Evolutionary conservation across 2,888 invertebrate species (phyloP), one percentile per base, ranked within the genome.

Genomic region (Apocheima hispidaria): DNA sequence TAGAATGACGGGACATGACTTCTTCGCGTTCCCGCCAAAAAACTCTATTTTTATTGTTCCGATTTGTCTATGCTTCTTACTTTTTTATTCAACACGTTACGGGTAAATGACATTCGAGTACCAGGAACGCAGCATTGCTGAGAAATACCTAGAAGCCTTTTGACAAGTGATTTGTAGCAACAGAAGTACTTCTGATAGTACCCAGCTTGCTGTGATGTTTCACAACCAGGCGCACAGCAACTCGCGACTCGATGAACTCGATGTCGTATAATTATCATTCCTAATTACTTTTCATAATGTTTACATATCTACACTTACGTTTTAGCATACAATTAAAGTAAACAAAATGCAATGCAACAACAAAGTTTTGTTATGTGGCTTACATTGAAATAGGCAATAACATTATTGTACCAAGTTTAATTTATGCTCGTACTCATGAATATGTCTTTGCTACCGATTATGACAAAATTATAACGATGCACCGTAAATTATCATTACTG

Each of bases 21-120:
- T n/a, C n/a, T n/a, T n/a, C n/a, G n/a, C n/a, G n/a, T n/a, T n/a
- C n/a, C n/a, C n/a, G n/a, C n/a, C n/a, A n/a, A n/a, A n/a, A n/a
- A n/a, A n/a, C n/a, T n/a, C n/a, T n/a, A n/a, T n/a, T n/a, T n/a
- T n/a, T n/a, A n/a, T n/a, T n/a, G n/a, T n/a, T n/a, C n/a, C n/a
- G n/a, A n/a, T 9, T 18, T 16, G 16, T n/a, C 26, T 14, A 10
- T 21, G 12, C 23, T 53, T 30, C 14, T 14, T 43, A 21, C 43
- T 53, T 44, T 60, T 63, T 58, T 50, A 36, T 63, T 28, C 43
- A 41, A 59, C 63, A 46, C 44, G 63, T 69, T 67, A 56, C 54
- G 66, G 59, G 49, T 63, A 68, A 65, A 66, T 70, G 69, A 68
- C 61, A 68, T 63, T 63, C 54, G 63, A 43, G 43, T 49, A 70